Conservation (phyloP, 2,113 vertebrate species). For the Chaenogobius annularis region DNA sequence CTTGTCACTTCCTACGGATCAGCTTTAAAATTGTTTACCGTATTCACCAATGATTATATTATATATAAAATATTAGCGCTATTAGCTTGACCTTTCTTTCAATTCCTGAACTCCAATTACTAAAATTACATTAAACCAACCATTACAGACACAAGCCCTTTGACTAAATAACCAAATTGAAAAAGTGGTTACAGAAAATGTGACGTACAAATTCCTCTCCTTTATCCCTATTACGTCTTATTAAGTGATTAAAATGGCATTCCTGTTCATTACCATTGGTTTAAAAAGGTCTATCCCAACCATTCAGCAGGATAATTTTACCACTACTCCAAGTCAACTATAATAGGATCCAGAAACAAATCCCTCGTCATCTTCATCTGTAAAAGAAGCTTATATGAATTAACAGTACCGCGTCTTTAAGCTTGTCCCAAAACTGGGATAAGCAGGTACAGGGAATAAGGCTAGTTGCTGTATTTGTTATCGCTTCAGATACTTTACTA, state of each 20-base stretch:
- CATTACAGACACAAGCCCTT: background rate
- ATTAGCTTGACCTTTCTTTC: background rate
- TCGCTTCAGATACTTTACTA: background rate
- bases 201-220: background rate
- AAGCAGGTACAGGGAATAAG: slow-evolving; percentile 41
- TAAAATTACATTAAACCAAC: background rate
- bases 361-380: slow-evolving; percentile 57
- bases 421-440: slow-evolving; percentile 40
- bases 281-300: background rate
- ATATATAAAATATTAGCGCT: no score
- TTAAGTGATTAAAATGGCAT: slow-evolving; percentile 4
- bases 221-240: slow-evolving; percentile 4
- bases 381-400: slow-evolving; percentile 54
- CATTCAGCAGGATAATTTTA: background rate
- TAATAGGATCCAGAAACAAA: slow-evolving; percentile 43
- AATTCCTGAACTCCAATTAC: background rate
- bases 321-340: slow-evolving; percentile 25
- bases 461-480: background rate
- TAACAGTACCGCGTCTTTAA: slow-evolving; percentile 10
- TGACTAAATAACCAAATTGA: background rate
- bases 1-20: no score
- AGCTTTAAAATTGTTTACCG: no score
- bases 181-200: slow-evolving; percentile 1
- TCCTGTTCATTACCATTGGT: background rate
- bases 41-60: no score